Evolutionary conservation across 2,888 invertebrate species (phyloP).

Genomic region (Cantharis rufa): DNA sequence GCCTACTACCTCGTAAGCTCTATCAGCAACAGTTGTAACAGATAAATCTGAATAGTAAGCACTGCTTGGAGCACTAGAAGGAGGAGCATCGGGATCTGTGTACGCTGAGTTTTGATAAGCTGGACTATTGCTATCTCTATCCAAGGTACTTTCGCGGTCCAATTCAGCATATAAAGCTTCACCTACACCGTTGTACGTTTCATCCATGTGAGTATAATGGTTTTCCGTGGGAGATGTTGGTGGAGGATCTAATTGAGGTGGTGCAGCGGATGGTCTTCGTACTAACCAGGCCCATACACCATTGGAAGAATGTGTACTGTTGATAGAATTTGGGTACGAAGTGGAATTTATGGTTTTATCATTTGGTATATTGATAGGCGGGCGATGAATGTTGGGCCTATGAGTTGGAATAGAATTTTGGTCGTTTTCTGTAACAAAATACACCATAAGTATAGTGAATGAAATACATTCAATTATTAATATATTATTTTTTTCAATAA

Average conservation of each 20-base stretch:
- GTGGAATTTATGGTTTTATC: constrained; percentile 47
- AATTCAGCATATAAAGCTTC: constrained; percentile 74
- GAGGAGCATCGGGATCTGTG: constrained; percentile 62
- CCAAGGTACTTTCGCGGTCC: constrained; percentile 60
- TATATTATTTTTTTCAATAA: no score
- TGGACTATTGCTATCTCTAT: constrained; percentile 56
- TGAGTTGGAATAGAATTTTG: background rate
- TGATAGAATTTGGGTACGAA: constrained; percentile 40
- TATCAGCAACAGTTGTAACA: constrained; percentile 59
- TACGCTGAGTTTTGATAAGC: constrained; percentile 76
- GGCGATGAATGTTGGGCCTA: constrained; percentile 33
- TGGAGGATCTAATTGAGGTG: constrained; percentile 58
- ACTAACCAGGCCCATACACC: constrained; percentile 55
- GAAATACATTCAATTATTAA: background rate
- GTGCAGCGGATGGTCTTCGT: constrained; percentile 42
- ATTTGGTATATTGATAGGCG: constrained; percentile 48
- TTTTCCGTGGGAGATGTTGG: constrained; percentile 65
- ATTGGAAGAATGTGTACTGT: constrained; percentile 36
- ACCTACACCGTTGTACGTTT: constrained; percentile 61
- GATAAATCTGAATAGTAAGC: constrained; percentile 75
- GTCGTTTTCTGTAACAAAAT: constrained; percentile 8
- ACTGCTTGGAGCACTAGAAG: constrained; percentile 71
- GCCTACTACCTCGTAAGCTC: constrained; percentile 66
- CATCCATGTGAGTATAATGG: constrained; percentile 75
- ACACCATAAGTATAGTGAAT: background rate